Base-by-base conservation (phyloP, 2,113 vertebrate species). In the Catharus bicknelli region DNA sequence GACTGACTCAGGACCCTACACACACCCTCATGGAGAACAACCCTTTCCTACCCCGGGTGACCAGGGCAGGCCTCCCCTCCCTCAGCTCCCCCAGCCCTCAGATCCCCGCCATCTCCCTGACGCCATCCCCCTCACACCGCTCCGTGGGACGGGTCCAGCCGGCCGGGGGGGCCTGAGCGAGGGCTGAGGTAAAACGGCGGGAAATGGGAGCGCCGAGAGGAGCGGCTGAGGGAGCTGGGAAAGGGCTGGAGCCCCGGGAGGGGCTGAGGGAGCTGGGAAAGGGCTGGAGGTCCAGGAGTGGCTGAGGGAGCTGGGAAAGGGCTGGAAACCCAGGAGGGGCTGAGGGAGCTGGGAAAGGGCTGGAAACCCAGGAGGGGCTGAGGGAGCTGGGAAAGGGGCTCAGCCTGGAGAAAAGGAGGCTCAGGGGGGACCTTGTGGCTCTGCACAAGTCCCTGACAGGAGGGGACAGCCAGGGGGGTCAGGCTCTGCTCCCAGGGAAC, bases 41-140 rank as follows among this genome's bases (percentile, higher is more conserved):
- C 26, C 1, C 2, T 12, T 47, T 36, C n/a, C 58, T 7, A 6
- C 8, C 3, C 9, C 1, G 0, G 30, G 16, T n/a, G 29, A 29
- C 19, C 34, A 14, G 47, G 58, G 27, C 58, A 63, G 54, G 34
- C 6, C 34, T 15, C 26, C 40, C 20, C 9, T 76, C 57, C 51
- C 22, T 42, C 29, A 9, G 27, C 50, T 21, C 6, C 8, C 13
- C 1, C 34, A 11, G 43, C 34, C 43, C 36, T 9, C 82, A 12
- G 11, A 29, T 51, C 51, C 20, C 30, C 7, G 9, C 29, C 32
- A 4, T 29, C 9, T 15, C 50, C 50, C 34, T n/a, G 29, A 27
- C 7, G 4, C 23, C 30, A 3, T 50, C 48, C 25, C 25, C 48
- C 48, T 50, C 27, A 19, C 62, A 55, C 6, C 50, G 5, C 14